Evolutionary conservation across 2,797 vertebrate species (phyloP).

Genomic region (Apodemus agrarius): DNA sequence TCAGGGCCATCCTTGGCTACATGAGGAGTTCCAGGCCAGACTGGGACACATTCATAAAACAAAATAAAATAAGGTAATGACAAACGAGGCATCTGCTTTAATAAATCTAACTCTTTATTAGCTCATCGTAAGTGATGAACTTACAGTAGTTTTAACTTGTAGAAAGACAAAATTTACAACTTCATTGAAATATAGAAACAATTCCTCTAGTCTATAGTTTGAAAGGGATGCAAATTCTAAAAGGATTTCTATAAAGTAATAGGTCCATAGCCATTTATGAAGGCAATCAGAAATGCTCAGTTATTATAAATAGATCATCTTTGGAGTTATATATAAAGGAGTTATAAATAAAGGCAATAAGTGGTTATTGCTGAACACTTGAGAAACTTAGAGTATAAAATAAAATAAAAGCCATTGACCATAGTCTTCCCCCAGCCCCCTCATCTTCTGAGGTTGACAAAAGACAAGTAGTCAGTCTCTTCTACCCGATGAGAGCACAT

Average conservation of each 20-base stretch:
- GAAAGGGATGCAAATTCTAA: slow-evolving; percentile 12
- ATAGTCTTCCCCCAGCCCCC: background rate
- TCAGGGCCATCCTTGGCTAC: background rate
- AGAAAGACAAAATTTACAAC: background rate
- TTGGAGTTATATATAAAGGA: slow-evolving; percentile 32
- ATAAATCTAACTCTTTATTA: slow-evolving; percentile 11
- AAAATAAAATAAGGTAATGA: background rate
- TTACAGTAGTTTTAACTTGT: slow-evolving; percentile 30
- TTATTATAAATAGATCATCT: background rate
- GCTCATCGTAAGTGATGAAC: background rate
- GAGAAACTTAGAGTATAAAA: background rate
- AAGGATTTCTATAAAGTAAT: background rate
- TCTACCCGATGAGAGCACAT: background rate
- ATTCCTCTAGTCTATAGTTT: background rate
- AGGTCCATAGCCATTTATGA: background rate
- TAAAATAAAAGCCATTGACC: background rate
- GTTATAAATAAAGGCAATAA: slow-evolving; percentile 24
- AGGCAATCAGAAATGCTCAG: background rate
- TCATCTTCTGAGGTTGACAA: background rate
- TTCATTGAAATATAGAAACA: background rate
- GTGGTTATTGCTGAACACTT: slow-evolving; percentile 34
- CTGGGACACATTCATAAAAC: background rate
- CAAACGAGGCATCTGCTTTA: background rate
- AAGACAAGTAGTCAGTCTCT: background rate
- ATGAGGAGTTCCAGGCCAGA: background rate